Evolutionary conservation across 2,113 vertebrate genomes (phyloP).

Genomic region (Hemiscyllium ocellatum): DNA sequence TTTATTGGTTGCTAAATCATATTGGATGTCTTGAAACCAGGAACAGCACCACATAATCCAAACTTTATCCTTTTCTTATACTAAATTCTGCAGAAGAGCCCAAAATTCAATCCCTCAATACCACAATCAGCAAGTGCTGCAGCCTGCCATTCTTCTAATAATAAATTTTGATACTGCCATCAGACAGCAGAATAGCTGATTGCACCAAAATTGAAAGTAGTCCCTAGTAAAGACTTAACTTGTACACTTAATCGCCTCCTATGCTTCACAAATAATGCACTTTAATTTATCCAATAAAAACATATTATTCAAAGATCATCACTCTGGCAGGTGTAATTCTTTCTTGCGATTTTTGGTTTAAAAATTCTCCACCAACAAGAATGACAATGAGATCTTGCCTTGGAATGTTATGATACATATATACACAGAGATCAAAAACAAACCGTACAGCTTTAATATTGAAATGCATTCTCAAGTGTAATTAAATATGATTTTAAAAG

Average conservation of each 20-base stretch:
- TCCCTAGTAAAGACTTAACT: background rate
- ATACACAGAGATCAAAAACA: background rate
- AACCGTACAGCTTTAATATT: slow-evolving; percentile 34
- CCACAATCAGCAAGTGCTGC: background rate
- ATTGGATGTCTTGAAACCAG: background rate
- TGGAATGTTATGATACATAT: background rate
- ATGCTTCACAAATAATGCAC: background rate
- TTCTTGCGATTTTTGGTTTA: background rate
- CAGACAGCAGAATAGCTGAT: background rate
- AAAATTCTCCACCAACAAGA: background rate
- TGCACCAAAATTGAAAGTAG: background rate
- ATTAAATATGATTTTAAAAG: slow-evolving; percentile 47
- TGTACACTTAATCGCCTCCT: background rate
- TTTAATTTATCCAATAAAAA: background rate
- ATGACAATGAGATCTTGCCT: background rate
- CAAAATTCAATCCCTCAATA: background rate
- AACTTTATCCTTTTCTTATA: too few relatives aligned
- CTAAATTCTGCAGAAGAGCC: background rate
- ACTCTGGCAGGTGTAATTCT: background rate
- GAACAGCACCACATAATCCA: background rate
- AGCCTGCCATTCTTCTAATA: background rate
- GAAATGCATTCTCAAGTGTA: slow-evolving; percentile 42
- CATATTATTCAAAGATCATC: background rate
- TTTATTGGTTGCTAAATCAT: background rate
- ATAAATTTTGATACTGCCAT: background rate